A percentile compares a stretch with the other conserved stretches of the same genome.
phyloP scores from a whole-genome alignment of 2,113 vertebrate genomes.

The Onychorhynchus coronatus region DNA sequence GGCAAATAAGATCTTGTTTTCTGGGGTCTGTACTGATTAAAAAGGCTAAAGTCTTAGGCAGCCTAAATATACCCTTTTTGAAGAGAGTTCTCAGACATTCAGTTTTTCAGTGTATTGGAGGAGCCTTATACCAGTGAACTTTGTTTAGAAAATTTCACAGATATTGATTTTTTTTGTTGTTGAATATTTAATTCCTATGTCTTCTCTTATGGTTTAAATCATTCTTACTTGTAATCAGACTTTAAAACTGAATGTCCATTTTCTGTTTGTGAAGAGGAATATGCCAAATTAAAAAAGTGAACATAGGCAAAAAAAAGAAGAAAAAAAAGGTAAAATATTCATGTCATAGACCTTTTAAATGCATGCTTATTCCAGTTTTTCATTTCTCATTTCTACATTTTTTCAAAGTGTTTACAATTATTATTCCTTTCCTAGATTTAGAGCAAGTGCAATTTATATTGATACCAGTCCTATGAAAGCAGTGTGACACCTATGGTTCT shows the following conservation, averaged over 20 bases:
- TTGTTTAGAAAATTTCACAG: background rate
- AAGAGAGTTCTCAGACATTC: background rate
- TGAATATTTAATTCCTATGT: background rate
- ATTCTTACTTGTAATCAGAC: background rate
- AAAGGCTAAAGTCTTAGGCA: background rate
- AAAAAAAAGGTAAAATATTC: background rate
- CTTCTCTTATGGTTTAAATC: background rate
- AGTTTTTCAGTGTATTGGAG: background rate
- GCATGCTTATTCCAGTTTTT: background rate
- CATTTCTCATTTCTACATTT: background rate
- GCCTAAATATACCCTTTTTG: fast-evolving
- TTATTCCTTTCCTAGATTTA: background rate
- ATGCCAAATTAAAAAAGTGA: background rate
- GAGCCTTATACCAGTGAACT: background rate
- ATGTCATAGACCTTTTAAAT: background rate
- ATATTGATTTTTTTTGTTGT: background rate
- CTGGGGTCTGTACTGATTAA: background rate
- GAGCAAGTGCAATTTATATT: background rate
- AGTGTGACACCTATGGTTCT: background rate
- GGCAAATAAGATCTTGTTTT: background rate
- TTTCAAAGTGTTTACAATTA: background rate
- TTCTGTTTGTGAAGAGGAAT: background rate
- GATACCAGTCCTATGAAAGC: background rate
- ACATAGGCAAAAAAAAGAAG: background rate
- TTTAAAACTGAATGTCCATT: background rate